Conservation (phyloP, 2,888 invertebrate genomes). For the Thelaira solivaga region DNA sequence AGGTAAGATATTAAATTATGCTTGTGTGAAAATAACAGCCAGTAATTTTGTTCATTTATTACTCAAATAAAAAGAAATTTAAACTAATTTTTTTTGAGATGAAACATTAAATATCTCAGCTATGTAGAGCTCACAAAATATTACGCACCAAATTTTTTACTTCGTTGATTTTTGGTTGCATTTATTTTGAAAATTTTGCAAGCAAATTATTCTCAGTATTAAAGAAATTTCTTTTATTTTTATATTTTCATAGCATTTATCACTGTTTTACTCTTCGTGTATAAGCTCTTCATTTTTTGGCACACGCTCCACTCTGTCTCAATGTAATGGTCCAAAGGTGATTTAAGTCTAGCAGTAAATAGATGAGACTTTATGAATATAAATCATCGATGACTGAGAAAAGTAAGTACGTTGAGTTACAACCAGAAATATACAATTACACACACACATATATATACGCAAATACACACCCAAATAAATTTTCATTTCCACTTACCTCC, state of each 20-base stretch:
- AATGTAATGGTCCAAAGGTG: slow-evolving; percentile 30
- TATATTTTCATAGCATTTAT: neutral
- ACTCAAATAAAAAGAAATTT: slow-evolving; percentile 1
- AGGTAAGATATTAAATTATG: slow-evolving; percentile 38
- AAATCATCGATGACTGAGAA: slow-evolving; percentile 34
- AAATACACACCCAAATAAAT: too few species aligned
- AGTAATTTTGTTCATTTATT: slow-evolving; percentile 39
- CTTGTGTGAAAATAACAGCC: slow-evolving; percentile 26
- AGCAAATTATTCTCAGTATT: neutral
- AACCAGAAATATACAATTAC: neutral
- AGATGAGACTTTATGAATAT: slow-evolving; percentile 35
- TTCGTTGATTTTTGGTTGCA: slow-evolving; percentile 22
- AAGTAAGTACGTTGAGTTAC: neutral
- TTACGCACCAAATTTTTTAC: slow-evolving; percentile 30
- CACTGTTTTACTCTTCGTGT: neutral
- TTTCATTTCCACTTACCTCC: too few species aligned
- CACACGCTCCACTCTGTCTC: too few species aligned
- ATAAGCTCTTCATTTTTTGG: slow-evolving; percentile 9
- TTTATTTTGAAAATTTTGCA: neutral
- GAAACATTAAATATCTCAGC: slow-evolving; percentile 16
- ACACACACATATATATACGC: neutral
- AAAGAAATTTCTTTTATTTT: neutral
- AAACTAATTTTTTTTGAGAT: slow-evolving; percentile 4
- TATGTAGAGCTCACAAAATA: neutral
- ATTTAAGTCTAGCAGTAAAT: slow-evolving; percentile 42